Evolutionary conservation across 23 tunicate genomes (phyloP), one percentile per base, ranked within the genome.

Genomic region (Clavelina lepadiformis): DNA sequence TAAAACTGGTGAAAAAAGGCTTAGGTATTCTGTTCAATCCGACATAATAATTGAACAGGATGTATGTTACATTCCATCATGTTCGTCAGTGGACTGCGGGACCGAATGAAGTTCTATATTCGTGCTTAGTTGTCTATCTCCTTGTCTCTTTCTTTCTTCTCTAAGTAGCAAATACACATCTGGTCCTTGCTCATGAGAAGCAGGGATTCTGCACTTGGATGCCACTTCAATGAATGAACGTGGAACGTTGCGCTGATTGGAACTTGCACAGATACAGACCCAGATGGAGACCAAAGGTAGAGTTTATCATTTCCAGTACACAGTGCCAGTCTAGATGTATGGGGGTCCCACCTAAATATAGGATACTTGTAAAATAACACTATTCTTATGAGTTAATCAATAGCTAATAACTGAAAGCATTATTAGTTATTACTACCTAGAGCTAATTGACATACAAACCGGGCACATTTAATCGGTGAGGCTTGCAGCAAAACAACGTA

Each of bases 251-350:
- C 53, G 3, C 70, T 61, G 0, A 81, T 38, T 11, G 97, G 97
- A 6, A 89, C 71, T 74, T 89, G 97, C 20, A 81, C 89, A 0
- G 89, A 81, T 1, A 89, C 97, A 18, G 82, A 68, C 11, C 97
- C 97, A 55, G 89, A 77, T 1, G 97, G 97, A 1, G 97, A 81
- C 97, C 97, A 89, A n/a, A 89, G 65, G 44, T 89, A 89, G 0
- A 89, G 27, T 50, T 89, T 89, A 62, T 89, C 87, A 59, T 81
- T 89, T 5, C 83, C 89, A 21, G 88, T 80, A 47, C 82, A 83
- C 34, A 75, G 34, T 6, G 97, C 97, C 13, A 89, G 67, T 6
- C 85, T 56, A 41, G 89, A 58, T 4, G 74, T 30, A 20, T 38
- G 41, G 13, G 97, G 97, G 35, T 81, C 78, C 97, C 97, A 89